Evolutionary conservation across 2,113 vertebrate species (phyloP), one percentile per base, ranked within the genome.

Genomic region (Pavo muticus): DNA sequence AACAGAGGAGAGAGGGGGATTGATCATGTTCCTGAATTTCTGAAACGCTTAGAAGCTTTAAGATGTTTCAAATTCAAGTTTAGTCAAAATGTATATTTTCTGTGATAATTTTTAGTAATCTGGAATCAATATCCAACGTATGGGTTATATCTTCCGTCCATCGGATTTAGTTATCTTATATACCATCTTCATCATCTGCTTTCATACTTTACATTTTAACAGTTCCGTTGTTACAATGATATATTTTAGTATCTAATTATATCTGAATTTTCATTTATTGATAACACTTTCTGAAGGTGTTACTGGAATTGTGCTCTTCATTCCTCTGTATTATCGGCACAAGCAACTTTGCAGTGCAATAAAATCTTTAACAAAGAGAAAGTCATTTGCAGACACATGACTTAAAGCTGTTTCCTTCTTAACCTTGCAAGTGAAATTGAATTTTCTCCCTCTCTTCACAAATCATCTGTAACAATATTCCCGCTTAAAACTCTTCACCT

Each of bases 231-330:
- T 88, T 93, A 91, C 78, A 96, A 90, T 91, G 68, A 92, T 94
- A 83, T 95, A 98, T 96, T 98, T 97, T 90, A 93, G 93, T 87
- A 77, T 86, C 84, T 93, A 97, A 96, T 92, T 74, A 9, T 80
- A 91, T 85, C 84, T 97, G 87, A 83, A 93, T 76, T 77, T 96
- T 90, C 79, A 94, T 96, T 97, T 96, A 96, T 91, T 96, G 91
- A 60, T 68, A 93, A 84, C 27, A 63, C 27, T 92, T 92, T 93
- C 88, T 85, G 87, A 67, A 95, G 78, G 90, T 95, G 94, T 95
- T 87, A 96, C 90, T 94, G 76, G 97, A 98, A 97, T 86, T 95
- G 70, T 89, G 73, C 39, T 86, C 75, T 75, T 71, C 44, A 65
- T 89, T 80, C 68, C 20, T 2, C 24, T 35, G 21, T 72, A 82